These are phyloP conservation scores for Coelopa pilipes DNA, from an alignment of 2,888 invertebrate genomes.

Conservation along the genomic window DNA sequence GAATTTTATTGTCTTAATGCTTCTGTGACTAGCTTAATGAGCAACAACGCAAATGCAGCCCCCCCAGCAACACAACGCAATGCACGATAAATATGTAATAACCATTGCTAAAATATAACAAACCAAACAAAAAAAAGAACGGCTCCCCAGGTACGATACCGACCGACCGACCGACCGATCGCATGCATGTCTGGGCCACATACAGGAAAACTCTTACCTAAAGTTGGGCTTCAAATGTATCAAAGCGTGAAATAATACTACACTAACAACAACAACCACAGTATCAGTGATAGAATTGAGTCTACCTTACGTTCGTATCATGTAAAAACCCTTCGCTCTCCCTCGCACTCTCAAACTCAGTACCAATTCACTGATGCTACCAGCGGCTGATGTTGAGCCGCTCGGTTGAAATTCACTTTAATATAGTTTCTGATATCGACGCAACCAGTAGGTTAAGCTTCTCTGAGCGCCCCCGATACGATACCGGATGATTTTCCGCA, in stretches of 20 bases:
- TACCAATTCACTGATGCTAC: too few species aligned
- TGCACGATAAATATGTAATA: too few species aligned
- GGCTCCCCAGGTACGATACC: neutral
- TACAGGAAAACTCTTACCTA: slow-evolving; percentile 30
- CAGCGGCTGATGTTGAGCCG: neutral
- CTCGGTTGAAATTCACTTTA: slow-evolving; percentile 16
- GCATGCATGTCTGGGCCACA: slow-evolving; percentile 24
- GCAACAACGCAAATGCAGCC: slow-evolving; percentile 1
- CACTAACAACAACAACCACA: too few species aligned
- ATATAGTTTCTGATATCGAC: slow-evolving; percentile 11
- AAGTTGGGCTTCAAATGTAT: slow-evolving; percentile 30
- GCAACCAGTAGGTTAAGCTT: slow-evolving; percentile 4
- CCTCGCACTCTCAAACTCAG: too few species aligned
- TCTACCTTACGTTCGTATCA: neutral
- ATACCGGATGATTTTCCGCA: too few species aligned
- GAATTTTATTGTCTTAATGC: slow-evolving; percentile 28
- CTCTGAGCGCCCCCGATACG: neutral
- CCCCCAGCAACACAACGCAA: too few species aligned
- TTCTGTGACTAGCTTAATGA: slow-evolving; percentile 32
- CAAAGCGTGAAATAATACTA: slow-evolving; percentile 32
- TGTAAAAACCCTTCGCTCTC: too few species aligned
- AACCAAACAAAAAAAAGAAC: neutral
- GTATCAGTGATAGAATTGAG: neutral
- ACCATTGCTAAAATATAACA: too few species aligned
- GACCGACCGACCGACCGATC: neutral